These are phyloP conservation scores for Nomada goodeniana DNA, from an alignment of 2,888 invertebrate genomes.

Conservation along the genomic window DNA sequence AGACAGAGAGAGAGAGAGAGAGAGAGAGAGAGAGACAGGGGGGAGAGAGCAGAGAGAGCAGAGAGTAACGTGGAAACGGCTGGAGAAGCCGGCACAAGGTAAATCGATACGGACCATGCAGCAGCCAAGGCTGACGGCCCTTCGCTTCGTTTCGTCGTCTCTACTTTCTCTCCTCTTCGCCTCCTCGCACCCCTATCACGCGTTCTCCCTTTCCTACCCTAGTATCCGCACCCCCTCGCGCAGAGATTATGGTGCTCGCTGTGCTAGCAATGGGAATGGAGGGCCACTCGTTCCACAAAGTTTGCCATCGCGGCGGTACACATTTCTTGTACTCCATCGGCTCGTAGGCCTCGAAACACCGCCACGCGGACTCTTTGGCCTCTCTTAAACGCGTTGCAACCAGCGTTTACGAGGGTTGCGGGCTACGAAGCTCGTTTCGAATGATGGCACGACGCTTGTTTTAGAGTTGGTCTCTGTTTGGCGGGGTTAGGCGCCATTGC, in stretches of 20 bases:
- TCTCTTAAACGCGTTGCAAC: constrained; percentile 1
- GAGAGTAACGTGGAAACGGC: constrained; percentile 50
- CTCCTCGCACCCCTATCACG: constrained; percentile 47
- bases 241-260: constrained; percentile 52
- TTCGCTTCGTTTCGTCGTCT: constrained; percentile 55
- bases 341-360: not conserved
- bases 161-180: constrained; percentile 54
- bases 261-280: constrained; percentile 55
- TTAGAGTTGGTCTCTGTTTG: not conserved
- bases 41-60: not conserved
- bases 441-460: not conserved
- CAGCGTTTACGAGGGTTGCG: not conserved
- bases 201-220: constrained; percentile 30
- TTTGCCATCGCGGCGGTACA: constrained; percentile 46
- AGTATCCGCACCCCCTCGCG: constrained; percentile 38
- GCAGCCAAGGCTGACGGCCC: constrained; percentile 70
- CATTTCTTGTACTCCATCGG: constrained; percentile 2
- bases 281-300: constrained; percentile 56
- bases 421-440: not conserved
- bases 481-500: not conserved
- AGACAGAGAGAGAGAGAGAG: not conserved
- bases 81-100: constrained; percentile 69
- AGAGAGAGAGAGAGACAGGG: not conserved
- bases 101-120: constrained; percentile 76
- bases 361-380: not conserved